Percentiles rank a stretch among this genome's conserved stretches.
Conservation (phyloP, 2,888 invertebrate genomes). For the Drosophila kuntzei region DNA sequence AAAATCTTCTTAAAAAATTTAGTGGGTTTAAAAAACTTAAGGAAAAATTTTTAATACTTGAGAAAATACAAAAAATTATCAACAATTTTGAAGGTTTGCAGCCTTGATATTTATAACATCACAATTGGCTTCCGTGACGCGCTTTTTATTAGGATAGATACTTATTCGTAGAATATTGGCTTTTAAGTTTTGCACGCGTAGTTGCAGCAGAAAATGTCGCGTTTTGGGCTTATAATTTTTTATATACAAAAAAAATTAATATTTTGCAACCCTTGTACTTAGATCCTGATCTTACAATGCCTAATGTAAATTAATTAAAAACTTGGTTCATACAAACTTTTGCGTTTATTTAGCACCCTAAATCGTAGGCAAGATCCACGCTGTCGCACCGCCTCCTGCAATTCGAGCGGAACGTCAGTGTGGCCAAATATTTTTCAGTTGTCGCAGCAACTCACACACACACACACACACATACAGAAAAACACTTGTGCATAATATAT, state of each 20-base stretch:
- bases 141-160: constrained; percentile 49
- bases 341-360: constrained; percentile 83
- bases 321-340: constrained; percentile 84
- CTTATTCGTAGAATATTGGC: constrained; percentile 14
- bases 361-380: constrained; percentile 64
- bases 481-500: constrained; percentile 31
- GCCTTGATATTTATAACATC: constrained; percentile 6
- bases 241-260: not conserved
- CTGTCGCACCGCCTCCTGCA: constrained; percentile 51
- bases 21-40: not conserved
- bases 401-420: constrained; percentile 46
- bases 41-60: not conserved
- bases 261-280: constrained; percentile 18
- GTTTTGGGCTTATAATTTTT: constrained; percentile 38
- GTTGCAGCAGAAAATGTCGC: constrained; percentile 48
- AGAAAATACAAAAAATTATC: not conserved
- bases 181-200: constrained; percentile 56
- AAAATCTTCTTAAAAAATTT: too few relatives aligned
- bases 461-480: constrained; percentile 14
- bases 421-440: constrained; percentile 51
- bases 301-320: constrained; percentile 24
- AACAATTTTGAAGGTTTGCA: not conserved
- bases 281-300: constrained; percentile 18
- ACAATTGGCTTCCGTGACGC: constrained; percentile 62
- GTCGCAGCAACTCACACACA: constrained; percentile 46